Conservation (phyloP, 2,888 invertebrate genomes). For the Philopedon plagiatum region DNA sequence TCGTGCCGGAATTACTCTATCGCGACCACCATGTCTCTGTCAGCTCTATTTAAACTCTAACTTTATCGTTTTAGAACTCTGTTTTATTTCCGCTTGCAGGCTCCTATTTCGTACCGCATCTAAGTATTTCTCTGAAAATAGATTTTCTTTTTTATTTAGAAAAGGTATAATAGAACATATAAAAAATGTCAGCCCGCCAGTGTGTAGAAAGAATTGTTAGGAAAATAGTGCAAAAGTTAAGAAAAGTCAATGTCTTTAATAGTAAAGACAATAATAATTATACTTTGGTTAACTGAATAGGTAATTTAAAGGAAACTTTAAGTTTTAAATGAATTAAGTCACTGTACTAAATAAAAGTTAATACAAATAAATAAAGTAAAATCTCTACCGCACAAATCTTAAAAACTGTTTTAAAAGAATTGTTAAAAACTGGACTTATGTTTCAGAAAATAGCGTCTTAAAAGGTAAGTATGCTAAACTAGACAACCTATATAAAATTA, state of each 20-base stretch:
- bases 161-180: neutral
- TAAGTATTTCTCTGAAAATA: neutral
- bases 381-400: neutral
- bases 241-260: slow-evolving; percentile 42
- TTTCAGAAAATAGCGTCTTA: neutral
- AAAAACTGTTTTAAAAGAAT: no score
- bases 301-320: neutral
- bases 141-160: neutral
- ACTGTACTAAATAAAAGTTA: neutral
- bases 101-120: neutral
- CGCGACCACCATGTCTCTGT: slow-evolving; percentile 37
- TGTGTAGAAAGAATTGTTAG: slow-evolving; percentile 43
- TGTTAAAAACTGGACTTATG: neutral
- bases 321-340: neutral
- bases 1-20: slow-evolving; percentile 35
- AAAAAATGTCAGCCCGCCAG: slow-evolving; percentile 37
- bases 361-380: neutral
- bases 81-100: neutral
- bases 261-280: slow-evolving; percentile 33
- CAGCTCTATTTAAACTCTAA: slow-evolving; percentile 31
- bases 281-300: slow-evolving; percentile 37
- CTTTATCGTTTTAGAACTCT: slow-evolving; percentile 16
- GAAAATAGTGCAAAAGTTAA: slow-evolving; percentile 36
- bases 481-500: no score
- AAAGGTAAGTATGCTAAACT: slow-evolving; percentile 11